These are phyloP conservation scores for Taenioides sp. DNA, from an alignment of 2,797 vertebrate species.

Conservation along the genomic window DNA sequence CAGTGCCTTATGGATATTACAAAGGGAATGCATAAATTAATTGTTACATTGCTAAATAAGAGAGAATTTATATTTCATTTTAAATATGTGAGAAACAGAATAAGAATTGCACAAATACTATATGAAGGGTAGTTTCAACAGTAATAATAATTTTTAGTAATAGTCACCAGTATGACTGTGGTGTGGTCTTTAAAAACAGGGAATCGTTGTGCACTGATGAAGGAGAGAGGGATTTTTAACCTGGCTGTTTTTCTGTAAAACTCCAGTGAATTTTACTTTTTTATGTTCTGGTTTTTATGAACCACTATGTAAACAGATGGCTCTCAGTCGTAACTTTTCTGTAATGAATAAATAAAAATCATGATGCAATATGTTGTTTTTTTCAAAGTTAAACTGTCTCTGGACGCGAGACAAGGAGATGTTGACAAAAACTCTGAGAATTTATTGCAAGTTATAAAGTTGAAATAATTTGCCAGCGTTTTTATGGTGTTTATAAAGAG, in stretches of 20 bases:
- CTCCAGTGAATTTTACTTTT: constrained; percentile 15
- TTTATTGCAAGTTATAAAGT: constrained; percentile 41
- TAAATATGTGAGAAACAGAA: constrained; percentile 30
- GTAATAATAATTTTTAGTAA: not conserved
- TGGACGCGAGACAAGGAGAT: constrained; percentile 30
- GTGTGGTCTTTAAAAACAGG: constrained; percentile 10
- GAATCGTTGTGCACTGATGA: constrained; percentile 20
- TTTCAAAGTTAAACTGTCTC: constrained; percentile 13
- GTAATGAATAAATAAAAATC: constrained; percentile 43
- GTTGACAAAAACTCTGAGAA: constrained; percentile 18
- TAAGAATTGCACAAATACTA: constrained; percentile 14
- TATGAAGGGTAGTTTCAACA: not conserved
- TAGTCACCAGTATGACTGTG: constrained; percentile 16
- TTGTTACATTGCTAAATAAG: not conserved
- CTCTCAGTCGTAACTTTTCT: constrained; percentile 24
- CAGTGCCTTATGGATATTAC: constrained; percentile 10
- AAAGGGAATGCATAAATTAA: not conserved
- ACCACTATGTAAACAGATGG: constrained; percentile 36
- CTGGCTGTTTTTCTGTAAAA: constrained; percentile 12
- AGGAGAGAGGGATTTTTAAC: constrained; percentile 8
- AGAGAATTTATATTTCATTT: constrained; percentile 3
- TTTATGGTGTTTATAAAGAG: constrained; percentile 18
- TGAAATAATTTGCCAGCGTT: constrained; percentile 24
- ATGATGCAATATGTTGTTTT: constrained; percentile 40
- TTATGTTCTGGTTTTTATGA: constrained; percentile 30